Evolutionary conservation across 2,888 invertebrate genomes (phyloP).

Genomic region (Spicauda simplicius): DNA sequence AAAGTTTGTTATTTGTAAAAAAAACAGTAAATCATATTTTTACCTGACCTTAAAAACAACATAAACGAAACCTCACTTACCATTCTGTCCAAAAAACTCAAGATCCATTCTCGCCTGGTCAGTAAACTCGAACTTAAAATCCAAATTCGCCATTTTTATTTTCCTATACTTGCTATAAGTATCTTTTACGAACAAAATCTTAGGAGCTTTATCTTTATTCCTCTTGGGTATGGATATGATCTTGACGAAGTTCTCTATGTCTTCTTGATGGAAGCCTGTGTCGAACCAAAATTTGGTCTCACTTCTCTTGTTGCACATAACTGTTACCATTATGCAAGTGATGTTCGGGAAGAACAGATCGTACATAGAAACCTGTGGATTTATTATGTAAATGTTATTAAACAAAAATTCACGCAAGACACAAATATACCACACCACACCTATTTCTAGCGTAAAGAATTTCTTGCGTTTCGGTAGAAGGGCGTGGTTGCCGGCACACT

Average conservation of each 20-base stretch:
- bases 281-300: conserved; percentile 38
- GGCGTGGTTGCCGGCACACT: too few relatives aligned
- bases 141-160: conserved; percentile 25
- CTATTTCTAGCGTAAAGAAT: too few relatives aligned
- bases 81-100: conserved; percentile 37
- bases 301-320: conserved; percentile 37
- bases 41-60: too few relatives aligned
- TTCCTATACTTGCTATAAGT: conserved; percentile 30
- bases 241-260: conserved; percentile 31
- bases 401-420: too few relatives aligned
- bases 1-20: too few relatives aligned
- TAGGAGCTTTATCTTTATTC: conserved; percentile 28
- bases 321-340: conserved; percentile 41
- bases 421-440: too few relatives aligned
- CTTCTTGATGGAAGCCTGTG: conserved; percentile 39
- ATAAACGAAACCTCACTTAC: not conserved
- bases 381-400: too few relatives aligned
- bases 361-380: conserved; percentile 41
- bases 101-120: conserved; percentile 36
- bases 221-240: conserved; percentile 30
- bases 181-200: conserved; percentile 37
- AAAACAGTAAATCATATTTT: too few relatives aligned
- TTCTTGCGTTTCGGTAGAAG: too few relatives aligned
- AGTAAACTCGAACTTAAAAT: conserved; percentile 42
- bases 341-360: conserved; percentile 32